Evolutionary conservation across 2,113 vertebrate genomes (phyloP).

Genomic region (Fulica atra): DNA sequence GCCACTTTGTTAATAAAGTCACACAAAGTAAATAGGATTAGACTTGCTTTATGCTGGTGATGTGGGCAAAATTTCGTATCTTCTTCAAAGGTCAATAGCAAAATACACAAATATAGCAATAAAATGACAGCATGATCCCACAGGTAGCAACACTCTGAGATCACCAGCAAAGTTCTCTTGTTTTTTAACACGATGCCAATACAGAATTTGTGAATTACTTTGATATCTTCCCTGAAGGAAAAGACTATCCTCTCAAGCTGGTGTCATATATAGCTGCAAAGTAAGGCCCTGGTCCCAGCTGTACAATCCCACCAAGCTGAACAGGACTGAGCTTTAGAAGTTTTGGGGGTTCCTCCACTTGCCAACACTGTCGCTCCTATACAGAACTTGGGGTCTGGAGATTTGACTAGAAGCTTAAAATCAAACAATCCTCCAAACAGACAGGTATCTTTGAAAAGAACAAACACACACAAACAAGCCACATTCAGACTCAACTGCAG

Average conservation of each 20-base stretch:
- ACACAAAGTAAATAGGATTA: neutral
- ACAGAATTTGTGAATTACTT: neutral
- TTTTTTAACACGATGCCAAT: neutral
- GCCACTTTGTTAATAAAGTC: neutral
- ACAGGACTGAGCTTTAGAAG: neutral
- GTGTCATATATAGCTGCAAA: neutral
- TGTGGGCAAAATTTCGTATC: neutral
- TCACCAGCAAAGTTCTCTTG: neutral
- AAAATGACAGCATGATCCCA: neutral
- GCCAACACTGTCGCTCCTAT: neutral
- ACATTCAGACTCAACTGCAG: neutral
- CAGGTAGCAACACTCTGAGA: neutral
- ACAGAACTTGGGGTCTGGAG: neutral
- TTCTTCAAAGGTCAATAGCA: neutral
- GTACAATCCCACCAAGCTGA: neutral
- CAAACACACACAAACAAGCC: neutral
- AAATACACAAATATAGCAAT: neutral
- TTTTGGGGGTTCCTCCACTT: neutral
- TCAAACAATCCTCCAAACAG: neutral
- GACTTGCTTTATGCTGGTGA: neutral
- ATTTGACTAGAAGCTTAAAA: neutral
- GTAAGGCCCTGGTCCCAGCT: neutral
- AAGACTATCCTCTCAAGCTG: neutral
- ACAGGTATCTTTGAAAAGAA: neutral
- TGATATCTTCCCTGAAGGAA: neutral